Conservation (phyloP, 2,888 invertebrate species). For the Pasiphila rectangulata region DNA sequence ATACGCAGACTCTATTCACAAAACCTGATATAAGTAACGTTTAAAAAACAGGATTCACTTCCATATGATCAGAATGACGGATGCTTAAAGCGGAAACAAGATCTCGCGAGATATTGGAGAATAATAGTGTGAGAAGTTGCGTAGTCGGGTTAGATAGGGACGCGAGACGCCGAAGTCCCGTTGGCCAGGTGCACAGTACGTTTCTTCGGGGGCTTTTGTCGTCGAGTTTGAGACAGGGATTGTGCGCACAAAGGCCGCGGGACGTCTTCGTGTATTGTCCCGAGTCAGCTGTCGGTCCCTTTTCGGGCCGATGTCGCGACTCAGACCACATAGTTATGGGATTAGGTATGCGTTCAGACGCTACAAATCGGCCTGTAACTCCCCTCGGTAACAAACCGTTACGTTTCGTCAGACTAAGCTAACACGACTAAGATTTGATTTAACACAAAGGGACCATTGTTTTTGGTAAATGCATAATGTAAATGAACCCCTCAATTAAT, state of each 20-base stretch:
- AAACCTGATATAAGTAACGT: constrained; percentile 19
- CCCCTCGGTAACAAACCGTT: constrained; percentile 16
- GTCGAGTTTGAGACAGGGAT: constrained; percentile 52
- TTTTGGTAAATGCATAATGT: constrained; percentile 26
- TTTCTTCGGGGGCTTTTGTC: constrained; percentile 57
- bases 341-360: constrained; percentile 21
- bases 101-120: constrained; percentile 41
- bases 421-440: background rate
- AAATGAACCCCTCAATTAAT: constrained; percentile 32
- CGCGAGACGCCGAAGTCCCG: constrained; percentile 29
- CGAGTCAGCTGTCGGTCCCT: constrained; percentile 72
- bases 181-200: constrained; percentile 74
- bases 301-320: constrained; percentile 51
- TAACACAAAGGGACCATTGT: constrained; percentile 13
- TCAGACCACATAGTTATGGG: constrained; percentile 37
- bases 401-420: background rate
- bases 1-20: background rate
- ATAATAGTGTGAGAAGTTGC: constrained; percentile 47
- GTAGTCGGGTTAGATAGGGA: constrained; percentile 64
- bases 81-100: constrained; percentile 53
- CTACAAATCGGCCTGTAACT: constrained; percentile 15
- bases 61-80: constrained; percentile 38
- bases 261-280: constrained; percentile 77
- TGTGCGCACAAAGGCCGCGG: constrained; percentile 67
- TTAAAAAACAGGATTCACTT: constrained; percentile 23